phyloP scores from a whole-genome alignment of 53 echinoderm and acorn worm species.

The Glandiceps talaboti region DNA sequence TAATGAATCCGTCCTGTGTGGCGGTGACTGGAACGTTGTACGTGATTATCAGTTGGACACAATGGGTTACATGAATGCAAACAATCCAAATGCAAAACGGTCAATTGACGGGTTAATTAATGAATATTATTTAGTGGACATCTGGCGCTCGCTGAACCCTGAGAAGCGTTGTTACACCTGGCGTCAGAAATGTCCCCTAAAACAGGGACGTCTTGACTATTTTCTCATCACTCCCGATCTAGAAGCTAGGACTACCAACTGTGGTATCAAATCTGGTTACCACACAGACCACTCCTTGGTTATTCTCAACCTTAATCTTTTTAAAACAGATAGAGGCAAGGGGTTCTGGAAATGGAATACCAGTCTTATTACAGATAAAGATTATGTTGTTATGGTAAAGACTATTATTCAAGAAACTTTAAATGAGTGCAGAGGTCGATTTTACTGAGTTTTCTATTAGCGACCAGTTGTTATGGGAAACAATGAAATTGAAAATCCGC shows the following conservation, averaged over 20 bases:
- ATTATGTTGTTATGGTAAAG: not conserved
- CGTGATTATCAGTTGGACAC: too few relatives aligned
- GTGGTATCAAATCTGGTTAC: constrained; percentile 14
- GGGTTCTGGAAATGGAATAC: constrained; percentile 23
- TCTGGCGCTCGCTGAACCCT: too few relatives aligned
- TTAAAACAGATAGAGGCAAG: constrained; percentile 4
- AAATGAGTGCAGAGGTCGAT: not conserved
- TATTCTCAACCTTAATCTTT: constrained; percentile 2
- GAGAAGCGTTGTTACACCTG: not conserved
- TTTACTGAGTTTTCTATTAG: constrained; percentile 7
- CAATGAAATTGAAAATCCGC: not conserved
- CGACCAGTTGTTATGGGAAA: constrained; percentile 12
- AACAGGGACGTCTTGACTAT: constrained; percentile 1
- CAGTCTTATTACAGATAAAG: too few relatives aligned
- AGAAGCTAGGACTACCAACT: not conserved
- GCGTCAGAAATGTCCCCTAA: not conserved
- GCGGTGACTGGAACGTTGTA: too few relatives aligned
- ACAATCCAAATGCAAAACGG: too few relatives aligned
- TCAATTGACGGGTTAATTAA: too few relatives aligned
- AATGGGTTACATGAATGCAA: too few relatives aligned
- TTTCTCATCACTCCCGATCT: constrained; percentile 12
- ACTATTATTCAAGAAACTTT: not conserved
- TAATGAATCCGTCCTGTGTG: too few relatives aligned
- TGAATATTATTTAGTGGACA: too few relatives aligned
- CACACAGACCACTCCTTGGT: constrained; percentile 17